Percentiles rank a stretch among this genome's conserved stretches.
Evolutionary conservation across 2,888 invertebrate genomes (phyloP).

Genomic region (Drosophila diplacantha): DNA sequence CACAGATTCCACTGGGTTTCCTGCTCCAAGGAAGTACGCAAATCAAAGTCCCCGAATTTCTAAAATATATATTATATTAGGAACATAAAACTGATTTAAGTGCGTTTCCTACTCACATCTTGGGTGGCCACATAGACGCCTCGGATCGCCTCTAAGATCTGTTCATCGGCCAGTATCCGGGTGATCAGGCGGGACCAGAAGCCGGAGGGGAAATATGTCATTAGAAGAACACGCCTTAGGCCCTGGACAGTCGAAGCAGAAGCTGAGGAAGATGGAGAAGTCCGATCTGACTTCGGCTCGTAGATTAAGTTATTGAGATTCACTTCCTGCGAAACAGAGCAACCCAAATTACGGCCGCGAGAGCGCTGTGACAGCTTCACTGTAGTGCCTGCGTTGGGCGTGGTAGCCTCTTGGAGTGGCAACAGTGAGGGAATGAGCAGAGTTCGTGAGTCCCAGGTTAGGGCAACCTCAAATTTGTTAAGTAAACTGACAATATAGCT

Average conservation of each 20-base stretch:
- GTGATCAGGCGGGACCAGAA: slow-evolving; percentile 98
- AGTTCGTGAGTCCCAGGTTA: slow-evolving; percentile 96
- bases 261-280: slow-evolving; percentile 23
- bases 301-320: slow-evolving; percentile 73
- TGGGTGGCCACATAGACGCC: slow-evolving; percentile 84
- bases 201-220: slow-evolving; percentile 98
- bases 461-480: slow-evolving; percentile 97
- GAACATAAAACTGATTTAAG: not conserved
- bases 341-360: slow-evolving; percentile 68
- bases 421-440: slow-evolving; percentile 94
- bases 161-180: slow-evolving; percentile 92
- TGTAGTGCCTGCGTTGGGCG: slow-evolving; percentile 72
- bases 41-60: slow-evolving; percentile 74
- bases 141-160: slow-evolving; percentile 87
- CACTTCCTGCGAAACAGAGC: slow-evolving; percentile 75
- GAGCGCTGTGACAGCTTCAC: slow-evolving; percentile 76
- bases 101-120: slow-evolving; percentile 79
- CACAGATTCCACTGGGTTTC: slow-evolving; percentile 92
- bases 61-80: slow-evolving; percentile 21
- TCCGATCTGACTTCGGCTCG: slow-evolving; percentile 49
- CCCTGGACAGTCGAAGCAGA: slow-evolving; percentile 51
- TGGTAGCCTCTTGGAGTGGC: slow-evolving; percentile 85
- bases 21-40: slow-evolving; percentile 74
- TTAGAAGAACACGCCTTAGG: slow-evolving; percentile 85
- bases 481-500: slow-evolving; percentile 93